A percentile compares a stretch with the other conserved stretches of the same genome.
Evolutionary conservation across 2,888 invertebrate species (phyloP).

Genomic region (Cancer borealis): DNA sequence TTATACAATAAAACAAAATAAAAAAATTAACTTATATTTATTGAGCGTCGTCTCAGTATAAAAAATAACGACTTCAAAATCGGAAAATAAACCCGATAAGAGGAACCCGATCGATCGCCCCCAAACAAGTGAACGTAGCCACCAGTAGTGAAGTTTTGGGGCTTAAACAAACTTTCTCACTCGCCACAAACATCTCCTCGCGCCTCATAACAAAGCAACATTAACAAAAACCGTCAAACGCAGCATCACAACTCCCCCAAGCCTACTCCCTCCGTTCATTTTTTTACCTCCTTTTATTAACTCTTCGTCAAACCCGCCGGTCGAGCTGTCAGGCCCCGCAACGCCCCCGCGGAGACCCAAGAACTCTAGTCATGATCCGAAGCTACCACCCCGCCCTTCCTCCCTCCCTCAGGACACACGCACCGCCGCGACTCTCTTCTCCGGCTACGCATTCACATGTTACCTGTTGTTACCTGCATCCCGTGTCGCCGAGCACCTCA

Average conservation of each 20-base stretch:
- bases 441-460: slow-evolving; percentile 54
- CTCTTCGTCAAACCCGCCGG: not conserved
- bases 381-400: not conserved
- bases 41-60: not conserved
- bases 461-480: slow-evolving; percentile 61
- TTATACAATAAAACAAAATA: too few relatives aligned
- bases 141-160: not conserved
- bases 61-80: not conserved
- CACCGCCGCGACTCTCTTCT: slow-evolving; percentile 39
- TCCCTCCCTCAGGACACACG: slow-evolving; percentile 15
- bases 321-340: not conserved
- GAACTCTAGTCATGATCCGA: slow-evolving; percentile 6
- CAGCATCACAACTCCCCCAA: not conserved
- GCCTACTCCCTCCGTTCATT: not conserved
- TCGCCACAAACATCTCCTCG: not conserved
- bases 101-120: not conserved
- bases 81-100: not conserved
- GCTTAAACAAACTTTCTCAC: not conserved
- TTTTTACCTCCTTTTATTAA: not conserved
- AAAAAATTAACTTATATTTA: not conserved
- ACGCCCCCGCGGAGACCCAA: not conserved
- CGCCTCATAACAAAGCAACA: not conserved
- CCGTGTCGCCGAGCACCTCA: slow-evolving; percentile 54
- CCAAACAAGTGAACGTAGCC: not conserved
- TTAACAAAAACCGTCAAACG: not conserved